A percentile compares a stretch with the other conserved stretches of the same genome.
Evolutionary conservation across 1,140 invertebrate species (phyloP).

Genomic region (Musca vetustissima): DNA sequence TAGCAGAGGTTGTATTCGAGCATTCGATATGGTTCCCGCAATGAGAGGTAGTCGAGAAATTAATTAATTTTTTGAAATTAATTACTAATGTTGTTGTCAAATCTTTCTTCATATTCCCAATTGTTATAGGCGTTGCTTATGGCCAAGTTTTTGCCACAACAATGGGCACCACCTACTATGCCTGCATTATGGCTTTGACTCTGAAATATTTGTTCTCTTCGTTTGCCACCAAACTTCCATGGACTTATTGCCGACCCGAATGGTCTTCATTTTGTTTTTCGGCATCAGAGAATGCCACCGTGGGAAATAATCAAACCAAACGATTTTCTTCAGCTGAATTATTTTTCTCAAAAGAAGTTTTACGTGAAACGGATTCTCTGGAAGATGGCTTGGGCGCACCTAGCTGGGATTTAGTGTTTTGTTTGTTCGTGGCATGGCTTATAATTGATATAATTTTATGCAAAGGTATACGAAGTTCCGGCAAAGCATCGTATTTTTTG

Average conservation of each 20-base stretch:
- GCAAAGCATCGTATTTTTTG: conserved; percentile 70
- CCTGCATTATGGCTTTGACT: conserved; percentile 66
- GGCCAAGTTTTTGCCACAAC: conserved; percentile 73
- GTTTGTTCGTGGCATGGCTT: conserved; percentile 70
- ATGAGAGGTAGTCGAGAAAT: conserved; percentile 57
- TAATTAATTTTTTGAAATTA: background rate
- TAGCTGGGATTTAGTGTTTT: conserved; percentile 67
- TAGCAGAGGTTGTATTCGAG: conserved; percentile 63
- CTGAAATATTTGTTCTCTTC: conserved; percentile 69
- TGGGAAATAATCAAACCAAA: too few relatives aligned
- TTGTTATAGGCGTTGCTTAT: conserved; percentile 69
- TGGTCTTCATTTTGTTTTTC: conserved; percentile 61
- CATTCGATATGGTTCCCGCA: conserved; percentile 55
- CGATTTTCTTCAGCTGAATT: conserved; percentile 54
- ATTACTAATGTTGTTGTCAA: too few relatives aligned
- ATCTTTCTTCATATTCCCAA: too few relatives aligned
- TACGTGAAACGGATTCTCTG: conserved; percentile 62
- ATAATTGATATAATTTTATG: conserved; percentile 68
- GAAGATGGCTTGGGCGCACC: conserved; percentile 64
- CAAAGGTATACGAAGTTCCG: conserved; percentile 60
- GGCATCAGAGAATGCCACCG: conserved; percentile 26
- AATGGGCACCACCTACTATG: conserved; percentile 71
- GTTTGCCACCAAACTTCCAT: conserved; percentile 65
- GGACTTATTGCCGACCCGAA: conserved; percentile 64
- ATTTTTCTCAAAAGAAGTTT: conserved; percentile 58